These are phyloP conservation scores for Rhabditophanes sp. DNA, from an alignment of 2,888 invertebrate species.

Conservation along the genomic window DNA sequence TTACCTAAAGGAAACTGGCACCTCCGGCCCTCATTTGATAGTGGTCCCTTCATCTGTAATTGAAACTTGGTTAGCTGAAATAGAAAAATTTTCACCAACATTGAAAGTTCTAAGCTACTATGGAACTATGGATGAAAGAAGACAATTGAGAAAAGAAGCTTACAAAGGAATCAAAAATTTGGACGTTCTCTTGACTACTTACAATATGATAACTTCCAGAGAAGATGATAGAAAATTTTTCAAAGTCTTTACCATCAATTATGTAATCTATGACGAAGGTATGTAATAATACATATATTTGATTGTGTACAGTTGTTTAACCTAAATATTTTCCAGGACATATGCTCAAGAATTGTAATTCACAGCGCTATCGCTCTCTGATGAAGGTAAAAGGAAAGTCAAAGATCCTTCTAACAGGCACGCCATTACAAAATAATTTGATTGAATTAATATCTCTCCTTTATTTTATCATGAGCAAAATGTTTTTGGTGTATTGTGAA, in stretches of 20 bases:
- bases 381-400: conserved; percentile 46
- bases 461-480: conserved; percentile 85
- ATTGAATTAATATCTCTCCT: conserved; percentile 83
- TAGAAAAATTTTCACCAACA: conserved; percentile 24
- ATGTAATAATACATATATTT: neutral
- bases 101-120: conserved; percentile 35
- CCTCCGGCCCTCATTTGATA: conserved; percentile 64
- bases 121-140: conserved; percentile 29
- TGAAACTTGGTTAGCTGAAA: conserved; percentile 51
- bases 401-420: conserved; percentile 76
- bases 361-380: conserved; percentile 53
- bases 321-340: no score
- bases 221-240: conserved; percentile 78
- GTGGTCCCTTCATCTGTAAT: conserved; percentile 91
- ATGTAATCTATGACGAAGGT: conserved; percentile 77
- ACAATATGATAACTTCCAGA: conserved; percentile 65
- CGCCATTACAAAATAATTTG: conserved; percentile 85
- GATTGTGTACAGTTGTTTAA: no score
- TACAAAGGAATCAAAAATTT: conserved; percentile 9
- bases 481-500: conserved; percentile 52
- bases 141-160: conserved; percentile 18
- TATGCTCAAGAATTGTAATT: conserved; percentile 92
- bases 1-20: conserved; percentile 62
- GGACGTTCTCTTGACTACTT: conserved; percentile 32
- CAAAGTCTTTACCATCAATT: conserved; percentile 62